Percentiles rank a stretch among this genome's conserved stretches.
phyloP scores from a whole-genome alignment of 2,888 invertebrate genomes.

The Gisinianus flammeolus region DNA sequence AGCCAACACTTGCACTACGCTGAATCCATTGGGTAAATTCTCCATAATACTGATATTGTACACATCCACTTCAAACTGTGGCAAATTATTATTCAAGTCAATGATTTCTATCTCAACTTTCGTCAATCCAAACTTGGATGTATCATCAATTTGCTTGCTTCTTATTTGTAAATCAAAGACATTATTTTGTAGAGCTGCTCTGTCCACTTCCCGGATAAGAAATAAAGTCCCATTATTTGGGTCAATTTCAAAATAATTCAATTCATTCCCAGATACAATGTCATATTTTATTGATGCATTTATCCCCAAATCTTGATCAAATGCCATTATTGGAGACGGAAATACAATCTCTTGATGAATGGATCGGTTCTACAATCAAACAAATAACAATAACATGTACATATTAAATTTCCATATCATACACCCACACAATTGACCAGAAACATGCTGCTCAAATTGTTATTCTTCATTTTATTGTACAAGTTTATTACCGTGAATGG shows the following conservation, averaged over 20 bases:
- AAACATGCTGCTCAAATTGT: neutral
- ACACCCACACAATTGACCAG: neutral
- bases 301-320: conserved; percentile 77
- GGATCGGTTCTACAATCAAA: conserved; percentile 68
- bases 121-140: conserved; percentile 75
- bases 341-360: conserved; percentile 76
- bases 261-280: conserved; percentile 80
- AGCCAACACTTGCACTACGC: conserved; percentile 75
- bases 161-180: conserved; percentile 72
- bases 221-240: conserved; percentile 76
- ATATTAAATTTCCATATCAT: neutral
- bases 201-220: conserved; percentile 79
- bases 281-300: conserved; percentile 77
- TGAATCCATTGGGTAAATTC: conserved; percentile 83
- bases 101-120: conserved; percentile 75
- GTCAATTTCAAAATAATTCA: conserved; percentile 76
- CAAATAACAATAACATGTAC: conserved; percentile 37
- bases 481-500: conserved; percentile 72
- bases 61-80: conserved; percentile 78
- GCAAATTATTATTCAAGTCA: conserved; percentile 83
- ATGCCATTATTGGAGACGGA: conserved; percentile 75
- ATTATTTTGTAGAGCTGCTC: conserved; percentile 67
- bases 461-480: neutral
- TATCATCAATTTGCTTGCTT: conserved; percentile 70
- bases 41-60: conserved; percentile 93